These are phyloP conservation scores for Lepidochrysops patricia DNA, from an alignment of 2,888 invertebrate genomes.

Conservation along the genomic window DNA sequence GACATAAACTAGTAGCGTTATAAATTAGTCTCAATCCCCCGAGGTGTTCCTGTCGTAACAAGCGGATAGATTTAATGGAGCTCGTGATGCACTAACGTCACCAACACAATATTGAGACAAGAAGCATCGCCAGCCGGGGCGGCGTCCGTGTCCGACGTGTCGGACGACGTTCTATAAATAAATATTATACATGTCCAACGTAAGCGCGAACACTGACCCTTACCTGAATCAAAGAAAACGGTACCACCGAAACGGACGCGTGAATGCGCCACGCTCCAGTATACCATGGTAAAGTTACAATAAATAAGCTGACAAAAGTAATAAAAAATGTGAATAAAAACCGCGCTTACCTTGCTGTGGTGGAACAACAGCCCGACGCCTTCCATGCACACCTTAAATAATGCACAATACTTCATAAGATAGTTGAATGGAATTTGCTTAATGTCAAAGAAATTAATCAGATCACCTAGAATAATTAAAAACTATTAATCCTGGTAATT, in stretches of 20 bases:
- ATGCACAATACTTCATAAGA: not conserved
- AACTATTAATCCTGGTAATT: no score
- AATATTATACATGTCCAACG: slow-evolving; percentile 45
- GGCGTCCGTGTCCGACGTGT: slow-evolving; percentile 31
- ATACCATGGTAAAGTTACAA: slow-evolving; percentile 39
- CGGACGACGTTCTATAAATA: slow-evolving; percentile 40
- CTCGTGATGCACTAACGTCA: slow-evolving; percentile 48
- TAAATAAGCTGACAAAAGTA: slow-evolving; percentile 57
- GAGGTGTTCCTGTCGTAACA: slow-evolving; percentile 27
- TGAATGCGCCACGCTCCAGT: slow-evolving; percentile 38
- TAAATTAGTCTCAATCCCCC: slow-evolving; percentile 15
- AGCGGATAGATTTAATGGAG: slow-evolving; percentile 17
- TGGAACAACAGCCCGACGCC: slow-evolving; percentile 99
- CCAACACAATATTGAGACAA: slow-evolving; percentile 57
- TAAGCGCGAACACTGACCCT: slow-evolving; percentile 64
- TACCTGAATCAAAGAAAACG: slow-evolving; percentile 47
- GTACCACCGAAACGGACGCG: slow-evolving; percentile 42
- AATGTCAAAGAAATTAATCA: no score
- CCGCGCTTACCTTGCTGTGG: slow-evolving; percentile 94
- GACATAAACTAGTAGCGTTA: slow-evolving; percentile 19
- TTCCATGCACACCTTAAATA: slow-evolving; percentile 92
- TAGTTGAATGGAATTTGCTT: no score
- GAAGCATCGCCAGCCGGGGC: slow-evolving; percentile 51
- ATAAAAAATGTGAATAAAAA: slow-evolving; percentile 31
- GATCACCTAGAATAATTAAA: no score